Conservation (phyloP, 64 coral and sea anemone species). For the Platygyra sinensis region DNA sequence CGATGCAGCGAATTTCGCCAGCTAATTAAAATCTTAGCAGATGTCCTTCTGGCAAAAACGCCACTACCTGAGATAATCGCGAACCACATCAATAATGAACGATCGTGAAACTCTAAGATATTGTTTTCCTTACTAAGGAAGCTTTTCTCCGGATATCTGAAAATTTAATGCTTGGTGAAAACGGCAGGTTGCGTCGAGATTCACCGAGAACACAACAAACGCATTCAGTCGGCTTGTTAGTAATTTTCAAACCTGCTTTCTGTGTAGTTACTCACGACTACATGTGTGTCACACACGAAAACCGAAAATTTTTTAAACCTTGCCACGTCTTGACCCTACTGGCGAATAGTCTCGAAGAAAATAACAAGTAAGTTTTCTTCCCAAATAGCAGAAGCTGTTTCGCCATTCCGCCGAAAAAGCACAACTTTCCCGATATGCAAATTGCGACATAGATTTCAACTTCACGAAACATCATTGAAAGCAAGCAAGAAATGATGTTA, state of each 20-base stretch:
- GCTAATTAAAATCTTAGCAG: slow-evolving; percentile 55
- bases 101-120: slow-evolving; percentile 25
- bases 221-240: not conserved
- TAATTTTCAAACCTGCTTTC: not conserved
- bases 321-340: not conserved
- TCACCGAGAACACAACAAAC: not conserved
- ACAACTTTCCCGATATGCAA: slow-evolving; percentile 46
- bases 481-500: slow-evolving; percentile 12
- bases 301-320: not conserved
- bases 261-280: not conserved
- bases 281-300: slow-evolving; percentile 7
- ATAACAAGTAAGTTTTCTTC: not conserved
- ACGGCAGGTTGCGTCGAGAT: not conserved
- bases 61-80: slow-evolving; percentile 33
- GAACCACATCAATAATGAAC: slow-evolving; percentile 35
- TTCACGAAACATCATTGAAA: slow-evolving; percentile 20
- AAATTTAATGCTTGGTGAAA: not conserved
- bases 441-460: slow-evolving; percentile 49
- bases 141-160: slow-evolving; percentile 7
- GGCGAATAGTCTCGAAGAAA: not conserved
- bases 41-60: slow-evolving; percentile 35
- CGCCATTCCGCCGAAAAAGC: slow-evolving; percentile 35
- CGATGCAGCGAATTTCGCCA: slow-evolving; percentile 22
- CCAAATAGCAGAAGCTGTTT: not conserved
- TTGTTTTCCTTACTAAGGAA: slow-evolving; percentile 6